These are phyloP conservation scores for Halcyon leucocephala DNA, from an alignment of 2,797 vertebrate genomes.

Conservation along the genomic window DNA sequence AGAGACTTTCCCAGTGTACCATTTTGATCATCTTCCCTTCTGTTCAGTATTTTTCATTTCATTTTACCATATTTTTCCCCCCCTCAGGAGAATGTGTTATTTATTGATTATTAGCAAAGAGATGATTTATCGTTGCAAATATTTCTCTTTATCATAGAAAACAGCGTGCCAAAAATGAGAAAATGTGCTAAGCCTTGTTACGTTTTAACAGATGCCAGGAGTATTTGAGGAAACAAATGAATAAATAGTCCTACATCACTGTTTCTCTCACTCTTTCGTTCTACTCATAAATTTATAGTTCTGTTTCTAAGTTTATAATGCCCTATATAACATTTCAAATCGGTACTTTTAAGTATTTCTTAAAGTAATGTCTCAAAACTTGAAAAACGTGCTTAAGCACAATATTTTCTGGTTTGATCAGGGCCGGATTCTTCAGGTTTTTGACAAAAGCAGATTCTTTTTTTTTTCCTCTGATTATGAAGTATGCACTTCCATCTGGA, in stretches of 20 bases:
- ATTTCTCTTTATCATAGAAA: conserved; percentile 26
- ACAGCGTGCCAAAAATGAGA: background rate
- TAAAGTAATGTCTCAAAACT: background rate
- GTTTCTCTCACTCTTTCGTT: background rate
- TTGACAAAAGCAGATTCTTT: background rate
- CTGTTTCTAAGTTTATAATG: background rate
- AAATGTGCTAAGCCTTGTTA: background rate
- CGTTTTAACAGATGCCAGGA: conserved; percentile 22
- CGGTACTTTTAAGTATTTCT: background rate
- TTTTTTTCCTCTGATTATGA: background rate
- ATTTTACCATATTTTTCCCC: background rate
- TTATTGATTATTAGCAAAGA: conserved; percentile 47
- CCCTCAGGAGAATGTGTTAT: background rate
- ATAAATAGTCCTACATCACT: background rate
- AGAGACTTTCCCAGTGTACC: background rate
- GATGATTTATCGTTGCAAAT: conserved; percentile 16
- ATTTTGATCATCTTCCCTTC: background rate
- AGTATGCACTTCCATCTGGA: conserved; percentile 39
- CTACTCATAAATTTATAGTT: background rate
- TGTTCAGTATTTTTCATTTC: background rate
- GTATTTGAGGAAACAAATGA: conserved; percentile 20
- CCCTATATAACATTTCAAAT: background rate
- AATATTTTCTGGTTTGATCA: background rate
- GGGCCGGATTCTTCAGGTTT: background rate
- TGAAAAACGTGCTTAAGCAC: background rate